phyloP scores from a whole-genome alignment of 2,113 vertebrate species.

The Sylvietta virens region DNA sequence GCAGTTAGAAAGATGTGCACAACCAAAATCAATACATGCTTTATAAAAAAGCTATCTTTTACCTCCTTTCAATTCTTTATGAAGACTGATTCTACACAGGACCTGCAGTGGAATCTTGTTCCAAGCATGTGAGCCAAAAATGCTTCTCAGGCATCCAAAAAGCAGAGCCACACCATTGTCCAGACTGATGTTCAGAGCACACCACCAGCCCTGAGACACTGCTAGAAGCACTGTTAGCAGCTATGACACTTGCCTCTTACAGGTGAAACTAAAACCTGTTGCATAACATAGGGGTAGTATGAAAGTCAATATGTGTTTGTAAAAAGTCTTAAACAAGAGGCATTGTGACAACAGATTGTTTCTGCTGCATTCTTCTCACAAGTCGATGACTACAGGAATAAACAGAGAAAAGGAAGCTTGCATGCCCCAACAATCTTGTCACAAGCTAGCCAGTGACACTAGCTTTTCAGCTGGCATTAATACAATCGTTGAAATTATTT shows the following conservation, averaged over 20 bases:
- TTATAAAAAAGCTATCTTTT: background rate
- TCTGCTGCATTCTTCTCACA: background rate
- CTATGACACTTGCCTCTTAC: rapidly evolving
- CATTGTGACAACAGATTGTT: background rate
- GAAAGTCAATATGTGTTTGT: background rate
- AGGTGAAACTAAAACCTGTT: background rate
- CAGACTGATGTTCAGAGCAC: rapidly evolving
- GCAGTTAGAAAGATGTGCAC: background rate
- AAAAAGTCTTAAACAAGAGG: background rate
- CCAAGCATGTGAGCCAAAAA: background rate
- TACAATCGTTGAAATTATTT: background rate
- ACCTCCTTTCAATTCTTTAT: background rate
- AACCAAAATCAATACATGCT: background rate
- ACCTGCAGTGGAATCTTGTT: background rate
- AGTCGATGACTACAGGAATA: background rate
- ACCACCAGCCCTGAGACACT: background rate
- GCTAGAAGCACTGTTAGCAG: background rate
- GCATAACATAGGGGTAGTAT: background rate
- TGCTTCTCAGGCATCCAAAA: background rate
- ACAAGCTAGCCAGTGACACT: background rate
- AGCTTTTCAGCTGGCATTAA: background rate
- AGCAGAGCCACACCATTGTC: background rate
- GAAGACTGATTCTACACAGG: background rate
- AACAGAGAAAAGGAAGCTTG: background rate
- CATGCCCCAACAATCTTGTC: background rate